A percentile compares a stretch with the other conserved stretches of the same genome.
phyloP scores from a whole-genome alignment of 2,888 invertebrate species.

The Globia sparganii region DNA sequence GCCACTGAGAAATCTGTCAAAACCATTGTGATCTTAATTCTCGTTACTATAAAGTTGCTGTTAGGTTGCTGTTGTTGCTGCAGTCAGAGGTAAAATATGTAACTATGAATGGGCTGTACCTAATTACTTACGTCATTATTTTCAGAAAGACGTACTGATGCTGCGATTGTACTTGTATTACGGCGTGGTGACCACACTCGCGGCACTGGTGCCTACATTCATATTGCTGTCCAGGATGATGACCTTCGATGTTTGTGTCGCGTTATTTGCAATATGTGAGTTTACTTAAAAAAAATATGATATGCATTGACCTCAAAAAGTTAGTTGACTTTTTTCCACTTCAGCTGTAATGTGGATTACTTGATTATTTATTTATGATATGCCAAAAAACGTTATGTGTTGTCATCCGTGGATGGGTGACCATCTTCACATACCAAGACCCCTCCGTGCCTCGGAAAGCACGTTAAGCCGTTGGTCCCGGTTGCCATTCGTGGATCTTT shows the following conservation, averaged over 20 bases:
- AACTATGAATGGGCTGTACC: not conserved
- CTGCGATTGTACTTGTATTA: slow-evolving; percentile 84
- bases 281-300: not conserved
- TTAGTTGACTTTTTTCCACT: not conserved
- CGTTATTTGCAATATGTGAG: slow-evolving; percentile 81
- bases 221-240: slow-evolving; percentile 78
- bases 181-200: slow-evolving; percentile 78
- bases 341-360: not conserved
- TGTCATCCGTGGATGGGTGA: too few species aligned
- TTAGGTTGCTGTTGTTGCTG: too few species aligned
- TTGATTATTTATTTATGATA: too few species aligned
- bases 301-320: not conserved
- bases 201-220: slow-evolving; percentile 80
- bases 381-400: too few species aligned
- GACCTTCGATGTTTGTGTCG: slow-evolving; percentile 77
- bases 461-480: too few species aligned
- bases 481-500: too few species aligned
- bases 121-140: slow-evolving; percentile 40
- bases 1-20: too few species aligned
- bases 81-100: too few species aligned
- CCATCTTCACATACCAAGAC: too few species aligned
- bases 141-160: slow-evolving; percentile 85
- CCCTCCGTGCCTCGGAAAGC: too few species aligned
- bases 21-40: too few species aligned
- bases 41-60: too few species aligned